Conservation (phyloP, 2,797 vertebrate genomes). For the Coregonus sp. region DNA sequence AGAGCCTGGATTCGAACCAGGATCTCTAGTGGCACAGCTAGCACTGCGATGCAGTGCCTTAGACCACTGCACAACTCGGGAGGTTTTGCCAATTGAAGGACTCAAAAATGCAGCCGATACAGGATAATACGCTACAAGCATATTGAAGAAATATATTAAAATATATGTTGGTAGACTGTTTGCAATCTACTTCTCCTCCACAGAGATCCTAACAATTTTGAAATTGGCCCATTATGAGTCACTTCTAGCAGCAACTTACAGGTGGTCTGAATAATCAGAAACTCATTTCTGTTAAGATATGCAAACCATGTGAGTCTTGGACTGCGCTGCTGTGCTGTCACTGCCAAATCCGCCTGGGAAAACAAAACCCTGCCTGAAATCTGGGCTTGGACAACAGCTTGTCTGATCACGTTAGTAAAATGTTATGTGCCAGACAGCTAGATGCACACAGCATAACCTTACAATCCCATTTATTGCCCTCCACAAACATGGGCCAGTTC, state of each 20-base stretch:
- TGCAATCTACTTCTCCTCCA: slow-evolving; percentile 22
- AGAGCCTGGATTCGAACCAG: no score
- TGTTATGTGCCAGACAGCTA: slow-evolving; percentile 77
- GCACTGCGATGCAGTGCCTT: no score
- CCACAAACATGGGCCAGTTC: slow-evolving; percentile 66
- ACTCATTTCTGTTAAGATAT: slow-evolving; percentile 66
- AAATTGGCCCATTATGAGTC: slow-evolving; percentile 46
- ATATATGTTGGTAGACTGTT: slow-evolving; percentile 31
- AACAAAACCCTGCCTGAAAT: slow-evolving; percentile 74
- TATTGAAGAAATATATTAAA: slow-evolving; percentile 31
- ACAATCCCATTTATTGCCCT: slow-evolving; percentile 80
- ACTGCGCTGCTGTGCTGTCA: slow-evolving; percentile 67
- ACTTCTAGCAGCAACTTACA: slow-evolving; percentile 60
- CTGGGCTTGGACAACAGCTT: slow-evolving; percentile 76
- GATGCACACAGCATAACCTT: slow-evolving; percentile 82
- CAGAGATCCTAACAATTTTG: slow-evolving; percentile 32
- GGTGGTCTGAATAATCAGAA: slow-evolving; percentile 70
- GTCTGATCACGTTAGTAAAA: slow-evolving; percentile 79
- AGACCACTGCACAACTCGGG: no score
- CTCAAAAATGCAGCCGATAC: neutral
- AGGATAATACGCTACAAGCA: slow-evolving; percentile 38
- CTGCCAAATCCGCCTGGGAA: slow-evolving; percentile 75
- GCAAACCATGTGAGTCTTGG: slow-evolving; percentile 76
- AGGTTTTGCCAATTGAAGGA: no score
- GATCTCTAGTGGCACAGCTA: no score